Conservation (phyloP, 2,797 vertebrate genomes). For the Spinus olivaceus region DNA sequence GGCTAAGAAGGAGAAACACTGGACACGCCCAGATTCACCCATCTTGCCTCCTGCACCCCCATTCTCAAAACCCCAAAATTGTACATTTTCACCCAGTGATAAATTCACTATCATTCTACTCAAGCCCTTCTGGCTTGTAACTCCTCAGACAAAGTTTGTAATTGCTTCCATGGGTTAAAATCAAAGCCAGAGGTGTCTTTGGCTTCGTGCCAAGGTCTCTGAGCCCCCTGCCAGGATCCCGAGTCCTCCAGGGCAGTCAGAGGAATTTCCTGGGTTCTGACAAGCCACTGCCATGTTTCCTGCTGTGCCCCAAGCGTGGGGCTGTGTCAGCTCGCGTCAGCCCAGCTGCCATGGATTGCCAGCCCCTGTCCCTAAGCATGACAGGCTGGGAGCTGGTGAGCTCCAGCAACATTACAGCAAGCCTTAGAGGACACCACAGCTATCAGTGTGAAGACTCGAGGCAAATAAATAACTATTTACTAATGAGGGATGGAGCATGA, state of each 20-base stretch:
- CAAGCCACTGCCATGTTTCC: neutral
- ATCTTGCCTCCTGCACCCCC: neutral
- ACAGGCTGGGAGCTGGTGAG: neutral
- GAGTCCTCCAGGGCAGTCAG: neutral
- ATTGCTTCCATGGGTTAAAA: neutral
- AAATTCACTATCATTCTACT: neutral
- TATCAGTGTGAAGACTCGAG: constrained; percentile 10
- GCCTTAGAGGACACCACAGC: neutral
- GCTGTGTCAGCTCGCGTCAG: neutral
- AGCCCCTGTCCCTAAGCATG: neutral
- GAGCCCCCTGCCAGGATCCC: neutral
- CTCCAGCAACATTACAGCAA: neutral
- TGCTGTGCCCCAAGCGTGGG: neutral
- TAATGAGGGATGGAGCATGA: constrained; percentile 13
- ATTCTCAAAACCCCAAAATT: neutral
- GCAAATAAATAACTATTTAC: constrained; percentile 32
- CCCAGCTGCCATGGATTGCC: neutral
- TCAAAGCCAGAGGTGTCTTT: neutral
- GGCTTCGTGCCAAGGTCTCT: neutral
- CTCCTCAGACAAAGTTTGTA: neutral
- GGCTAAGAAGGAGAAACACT: neutral
- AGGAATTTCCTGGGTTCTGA: neutral
- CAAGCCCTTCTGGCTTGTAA: neutral
- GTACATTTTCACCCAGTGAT: neutral
- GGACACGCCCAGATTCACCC: neutral